Evolutionary conservation across 2,888 invertebrate genomes (phyloP).

Genomic region (Boloria euphrosyne): DNA sequence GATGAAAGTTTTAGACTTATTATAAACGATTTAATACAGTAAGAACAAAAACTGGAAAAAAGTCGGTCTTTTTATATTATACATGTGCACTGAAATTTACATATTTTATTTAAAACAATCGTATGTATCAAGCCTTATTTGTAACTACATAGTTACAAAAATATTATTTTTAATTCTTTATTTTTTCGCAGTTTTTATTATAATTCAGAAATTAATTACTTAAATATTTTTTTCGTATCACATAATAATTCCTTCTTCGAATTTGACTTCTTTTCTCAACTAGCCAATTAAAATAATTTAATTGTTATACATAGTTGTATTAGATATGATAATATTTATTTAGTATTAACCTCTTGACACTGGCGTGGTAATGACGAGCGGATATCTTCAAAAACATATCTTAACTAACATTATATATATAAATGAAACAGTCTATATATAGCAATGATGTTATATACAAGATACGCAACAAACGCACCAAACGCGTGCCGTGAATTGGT

Average conservation of each 20-base stretch:
- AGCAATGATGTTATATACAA: too few relatives aligned
- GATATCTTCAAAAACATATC: background rate
- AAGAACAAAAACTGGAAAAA: background rate
- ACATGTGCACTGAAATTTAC: too few relatives aligned
- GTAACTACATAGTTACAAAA: too few relatives aligned
- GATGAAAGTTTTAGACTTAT: background rate
- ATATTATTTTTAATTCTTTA: too few relatives aligned
- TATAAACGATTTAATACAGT: background rate
- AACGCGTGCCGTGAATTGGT: too few relatives aligned
- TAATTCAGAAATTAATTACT: too few relatives aligned
- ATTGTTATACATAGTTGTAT: constrained; percentile 28
- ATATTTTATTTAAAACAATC: too few relatives aligned
- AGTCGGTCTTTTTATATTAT: background rate
- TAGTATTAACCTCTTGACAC: constrained; percentile 26
- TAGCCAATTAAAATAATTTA: constrained; percentile 11
- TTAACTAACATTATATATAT: too few relatives aligned
- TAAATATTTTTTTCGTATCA: too few relatives aligned
- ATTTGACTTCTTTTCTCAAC: background rate
- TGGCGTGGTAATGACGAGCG: constrained; percentile 15
- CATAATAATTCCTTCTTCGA: background rate
- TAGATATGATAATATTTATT: constrained; percentile 37
- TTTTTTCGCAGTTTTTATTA: too few relatives aligned
- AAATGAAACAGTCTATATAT: background rate
- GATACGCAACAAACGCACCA: too few relatives aligned
- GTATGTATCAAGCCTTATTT: too few relatives aligned